phyloP scores from a whole-genome alignment of 2,888 invertebrate species.

The Tetanocera ferruginea region DNA sequence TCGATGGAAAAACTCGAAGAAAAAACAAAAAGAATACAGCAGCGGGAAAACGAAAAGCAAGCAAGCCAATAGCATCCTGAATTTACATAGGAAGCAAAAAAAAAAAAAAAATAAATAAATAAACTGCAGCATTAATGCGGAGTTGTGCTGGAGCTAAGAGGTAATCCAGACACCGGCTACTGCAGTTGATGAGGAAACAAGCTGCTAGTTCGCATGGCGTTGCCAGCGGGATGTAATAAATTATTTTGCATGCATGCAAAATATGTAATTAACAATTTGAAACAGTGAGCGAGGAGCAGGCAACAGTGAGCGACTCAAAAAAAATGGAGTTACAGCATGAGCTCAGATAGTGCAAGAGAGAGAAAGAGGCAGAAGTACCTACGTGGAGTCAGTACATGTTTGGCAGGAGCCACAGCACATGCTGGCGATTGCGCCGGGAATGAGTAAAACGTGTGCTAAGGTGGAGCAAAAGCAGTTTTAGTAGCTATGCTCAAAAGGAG shows the following conservation, averaged over 20 bases:
- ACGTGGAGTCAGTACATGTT: not conserved
- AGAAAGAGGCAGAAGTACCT: no score
- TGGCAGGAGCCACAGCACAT: not conserved
- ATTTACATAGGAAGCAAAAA: conserved; percentile 19
- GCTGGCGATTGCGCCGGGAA: conserved; percentile 15
- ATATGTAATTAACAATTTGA: conserved; percentile 48
- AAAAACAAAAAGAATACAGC: not conserved
- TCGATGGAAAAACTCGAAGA: not conserved
- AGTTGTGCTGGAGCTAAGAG: not conserved
- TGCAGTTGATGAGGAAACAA: conserved; percentile 20
- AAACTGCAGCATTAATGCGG: not conserved
- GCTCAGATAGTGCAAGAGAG: no score
- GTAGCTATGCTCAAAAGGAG: conserved; percentile 8
- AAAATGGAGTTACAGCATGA: conserved; percentile 14
- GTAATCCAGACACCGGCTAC: not conserved
- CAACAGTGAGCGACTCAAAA: conserved; percentile 38
- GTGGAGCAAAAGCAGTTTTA: conserved; percentile 8
- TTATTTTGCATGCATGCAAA: conserved; percentile 51
- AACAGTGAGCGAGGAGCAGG: conserved; percentile 17
- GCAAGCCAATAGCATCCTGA: not conserved
- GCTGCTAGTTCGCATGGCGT: conserved; percentile 40
- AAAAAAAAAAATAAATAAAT: not conserved
- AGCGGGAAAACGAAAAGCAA: not conserved
- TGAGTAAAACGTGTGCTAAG: conserved; percentile 20
- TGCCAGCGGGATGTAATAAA: conserved; percentile 54